Conservation (phyloP, 2,797 vertebrate species). For the Gila robusta region DNA sequence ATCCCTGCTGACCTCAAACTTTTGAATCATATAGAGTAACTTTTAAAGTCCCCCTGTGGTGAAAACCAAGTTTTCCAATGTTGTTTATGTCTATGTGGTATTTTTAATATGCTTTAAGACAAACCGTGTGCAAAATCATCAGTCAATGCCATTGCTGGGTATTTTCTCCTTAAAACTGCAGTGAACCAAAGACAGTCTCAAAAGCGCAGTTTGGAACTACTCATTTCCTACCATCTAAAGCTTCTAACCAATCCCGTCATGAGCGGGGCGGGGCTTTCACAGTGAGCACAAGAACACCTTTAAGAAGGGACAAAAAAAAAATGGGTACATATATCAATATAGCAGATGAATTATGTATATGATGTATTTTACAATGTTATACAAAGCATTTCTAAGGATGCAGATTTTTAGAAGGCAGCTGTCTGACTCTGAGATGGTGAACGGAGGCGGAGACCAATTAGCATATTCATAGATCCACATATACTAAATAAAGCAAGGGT, state of each 20-base stretch:
- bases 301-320: not conserved
- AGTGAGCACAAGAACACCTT: not conserved
- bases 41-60: too few relatives aligned
- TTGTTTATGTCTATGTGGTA: too few relatives aligned
- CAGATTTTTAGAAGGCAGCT: too few relatives aligned
- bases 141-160: not conserved
- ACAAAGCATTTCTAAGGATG: too few relatives aligned
- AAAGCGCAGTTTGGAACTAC: too few relatives aligned
- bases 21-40: too few relatives aligned
- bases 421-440: not conserved
- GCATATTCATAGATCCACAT: not conserved
- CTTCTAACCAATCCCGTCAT: too few relatives aligned
- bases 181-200: too few relatives aligned
- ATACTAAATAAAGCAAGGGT: not conserved
- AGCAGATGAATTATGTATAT: not conserved
- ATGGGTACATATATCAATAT: not conserved
- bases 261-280: not conserved
- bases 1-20: not conserved
- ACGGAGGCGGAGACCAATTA: not conserved
- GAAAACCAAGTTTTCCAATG: too few relatives aligned
- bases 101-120: not conserved
- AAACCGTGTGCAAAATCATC: not conserved
- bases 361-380: too few relatives aligned
- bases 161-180: not conserved
- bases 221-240: too few relatives aligned